Evolutionary conservation across 2,888 invertebrate species (phyloP).

Genomic region (Polyommatus icarus): DNA sequence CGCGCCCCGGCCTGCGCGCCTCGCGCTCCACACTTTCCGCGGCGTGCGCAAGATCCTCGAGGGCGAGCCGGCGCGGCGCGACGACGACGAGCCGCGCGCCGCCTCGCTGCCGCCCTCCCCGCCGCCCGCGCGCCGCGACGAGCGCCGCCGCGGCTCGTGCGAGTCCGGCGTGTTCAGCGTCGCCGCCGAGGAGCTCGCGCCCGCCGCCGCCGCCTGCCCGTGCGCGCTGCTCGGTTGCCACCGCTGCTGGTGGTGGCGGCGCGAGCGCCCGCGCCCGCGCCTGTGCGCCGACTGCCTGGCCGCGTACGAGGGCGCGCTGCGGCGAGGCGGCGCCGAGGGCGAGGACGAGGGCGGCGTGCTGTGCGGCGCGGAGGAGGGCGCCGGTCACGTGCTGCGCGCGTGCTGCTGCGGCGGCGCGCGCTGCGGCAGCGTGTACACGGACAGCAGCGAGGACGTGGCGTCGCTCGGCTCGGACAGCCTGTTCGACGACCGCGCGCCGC

Average conservation of each 20-base stretch:
- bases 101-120: constrained; percentile 68
- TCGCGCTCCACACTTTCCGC: constrained; percentile 88
- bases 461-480: constrained; percentile 88
- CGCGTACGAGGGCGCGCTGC: constrained; percentile 55
- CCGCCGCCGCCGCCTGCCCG: constrained; percentile 64
- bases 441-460: constrained; percentile 92
- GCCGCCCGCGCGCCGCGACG: constrained; percentile 50
- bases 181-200: constrained; percentile 86
- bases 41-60: constrained; percentile 92
- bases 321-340: constrained; percentile 43
- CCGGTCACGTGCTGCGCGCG: constrained; percentile 47
- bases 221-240: constrained; percentile 70
- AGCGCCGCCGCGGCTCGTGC: constrained; percentile 88
- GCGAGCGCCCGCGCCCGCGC: constrained; percentile 44
- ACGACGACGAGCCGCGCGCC: constrained; percentile 54
- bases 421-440: constrained; percentile 91
- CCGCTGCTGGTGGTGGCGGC: constrained; percentile 68
- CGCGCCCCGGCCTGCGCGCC: constrained; percentile 81
- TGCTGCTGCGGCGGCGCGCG: constrained; percentile 79
- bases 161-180: constrained; percentile 95
- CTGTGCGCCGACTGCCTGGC: constrained; percentile 56
- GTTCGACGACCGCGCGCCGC: constrained; percentile 83
- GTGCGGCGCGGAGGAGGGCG: constrained; percentile 48
- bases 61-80: constrained; percentile 61
- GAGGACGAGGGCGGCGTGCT: constrained; percentile 46